A percentile compares a stretch with the other conserved stretches of the same genome.
These are phyloP conservation scores for Drosophila nigricruria DNA, from an alignment of 2,888 invertebrate genomes.

Conservation along the genomic window DNA sequence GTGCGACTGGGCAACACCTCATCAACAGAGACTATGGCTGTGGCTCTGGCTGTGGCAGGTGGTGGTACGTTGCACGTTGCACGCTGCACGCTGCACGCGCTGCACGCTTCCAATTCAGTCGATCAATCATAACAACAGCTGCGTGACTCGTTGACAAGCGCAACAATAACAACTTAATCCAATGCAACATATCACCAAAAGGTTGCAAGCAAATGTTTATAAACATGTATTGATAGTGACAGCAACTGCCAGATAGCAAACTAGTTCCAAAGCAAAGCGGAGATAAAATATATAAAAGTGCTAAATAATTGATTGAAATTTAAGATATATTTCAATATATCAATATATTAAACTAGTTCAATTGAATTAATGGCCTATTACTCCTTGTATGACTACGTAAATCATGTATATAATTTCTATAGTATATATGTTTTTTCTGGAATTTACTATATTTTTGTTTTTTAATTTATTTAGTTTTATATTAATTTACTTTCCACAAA, in stretches of 20 bases:
- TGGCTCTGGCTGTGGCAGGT: conserved; percentile 9
- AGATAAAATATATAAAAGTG: neutral
- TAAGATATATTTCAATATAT: no score
- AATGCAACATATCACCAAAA: conserved; percentile 3
- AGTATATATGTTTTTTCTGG: neutral
- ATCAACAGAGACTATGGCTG: conserved; percentile 19
- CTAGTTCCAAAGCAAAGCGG: neutral
- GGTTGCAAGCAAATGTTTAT: conserved; percentile 15
- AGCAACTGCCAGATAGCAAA: neutral
- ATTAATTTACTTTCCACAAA: neutral
- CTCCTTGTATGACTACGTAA: no score
- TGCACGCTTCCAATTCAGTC: conserved; percentile 36
- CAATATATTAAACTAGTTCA: neutral
- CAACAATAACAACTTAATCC: conserved; percentile 50
- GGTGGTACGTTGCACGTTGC: conserved; percentile 14
- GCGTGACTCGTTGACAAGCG: conserved; percentile 63
- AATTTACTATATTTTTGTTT: neutral
- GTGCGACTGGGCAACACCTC: conserved; percentile 75
- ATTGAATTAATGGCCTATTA: neutral
- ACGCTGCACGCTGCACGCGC: conserved; percentile 37
- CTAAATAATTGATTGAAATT: no score
- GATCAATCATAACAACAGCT: conserved; percentile 67
- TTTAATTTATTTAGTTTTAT: neutral
- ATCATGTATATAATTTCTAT: neutral
- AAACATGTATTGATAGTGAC: neutral